phyloP scores from a whole-genome alignment of 2,113 vertebrate species.

The Heteronetta atricapilla region DNA sequence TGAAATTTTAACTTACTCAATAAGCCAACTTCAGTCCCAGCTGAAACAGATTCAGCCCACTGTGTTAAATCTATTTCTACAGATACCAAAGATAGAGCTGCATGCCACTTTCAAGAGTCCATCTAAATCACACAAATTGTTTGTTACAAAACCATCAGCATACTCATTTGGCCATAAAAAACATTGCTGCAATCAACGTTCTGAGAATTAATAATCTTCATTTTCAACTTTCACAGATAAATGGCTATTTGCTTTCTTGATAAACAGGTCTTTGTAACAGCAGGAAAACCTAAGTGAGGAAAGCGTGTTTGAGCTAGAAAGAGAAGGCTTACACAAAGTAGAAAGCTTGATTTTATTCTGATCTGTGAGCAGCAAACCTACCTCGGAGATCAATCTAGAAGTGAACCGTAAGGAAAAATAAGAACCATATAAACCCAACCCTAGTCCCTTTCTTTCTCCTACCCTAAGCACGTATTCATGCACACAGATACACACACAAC shows the following conservation, averaged over 20 bases:
- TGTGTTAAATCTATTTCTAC: not conserved
- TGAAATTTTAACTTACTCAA: not conserved
- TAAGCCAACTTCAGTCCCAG: not conserved
- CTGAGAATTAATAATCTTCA: not conserved
- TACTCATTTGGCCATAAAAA: not conserved
- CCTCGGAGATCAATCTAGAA: not conserved
- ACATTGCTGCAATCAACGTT: not conserved
- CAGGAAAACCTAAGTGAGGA: not conserved
- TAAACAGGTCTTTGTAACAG: accelerated
- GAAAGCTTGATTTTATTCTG: not conserved
- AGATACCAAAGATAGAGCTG: not conserved
- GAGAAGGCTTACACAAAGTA: not conserved
- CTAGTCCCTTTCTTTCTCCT: not conserved
- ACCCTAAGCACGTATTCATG: not conserved
- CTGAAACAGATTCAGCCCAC: not conserved
- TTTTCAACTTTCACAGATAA: not conserved
- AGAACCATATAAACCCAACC: not conserved
- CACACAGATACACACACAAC: not conserved
- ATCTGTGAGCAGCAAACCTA: no score
- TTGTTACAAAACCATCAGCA: not conserved
- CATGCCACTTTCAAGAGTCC: not conserved
- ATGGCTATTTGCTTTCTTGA: not conserved
- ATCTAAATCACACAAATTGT: not conserved
- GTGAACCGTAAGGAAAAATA: not conserved
- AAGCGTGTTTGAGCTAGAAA: not conserved